phyloP scores from a whole-genome alignment of 1,140 invertebrate species.

The Diploscapter pachys region DNA sequence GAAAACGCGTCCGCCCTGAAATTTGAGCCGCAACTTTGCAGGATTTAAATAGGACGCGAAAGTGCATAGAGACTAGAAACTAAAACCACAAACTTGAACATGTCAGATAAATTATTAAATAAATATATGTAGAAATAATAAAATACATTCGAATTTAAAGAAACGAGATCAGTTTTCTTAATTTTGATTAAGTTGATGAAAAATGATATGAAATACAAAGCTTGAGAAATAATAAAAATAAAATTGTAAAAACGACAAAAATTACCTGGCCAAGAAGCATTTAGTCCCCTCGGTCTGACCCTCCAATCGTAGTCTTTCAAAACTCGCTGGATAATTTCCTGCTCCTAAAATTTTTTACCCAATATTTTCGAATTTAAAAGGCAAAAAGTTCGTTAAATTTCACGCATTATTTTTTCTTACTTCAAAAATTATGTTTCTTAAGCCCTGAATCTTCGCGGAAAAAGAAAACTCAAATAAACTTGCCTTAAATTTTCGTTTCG shows the following conservation, averaged over 20 bases:
- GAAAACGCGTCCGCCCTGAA: too few species aligned
- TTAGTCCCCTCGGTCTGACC: conserved; percentile 50
- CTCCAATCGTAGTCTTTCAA: conserved; percentile 58
- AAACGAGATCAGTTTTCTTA: too few species aligned
- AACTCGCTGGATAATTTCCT: conserved; percentile 55
- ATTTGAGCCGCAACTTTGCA: too few species aligned
- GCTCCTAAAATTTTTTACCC: not conserved
- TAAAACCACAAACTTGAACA: not conserved
- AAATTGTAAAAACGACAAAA: conserved; percentile 25
- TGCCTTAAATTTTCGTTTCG: conserved; percentile 55
- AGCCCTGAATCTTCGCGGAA: too few species aligned
- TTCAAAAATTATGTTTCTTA: too few species aligned
- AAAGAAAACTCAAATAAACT: conserved; percentile 27
- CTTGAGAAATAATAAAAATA: not conserved
- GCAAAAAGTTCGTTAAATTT: too few species aligned
- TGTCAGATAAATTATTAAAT: not conserved
- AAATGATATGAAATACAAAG: not conserved
- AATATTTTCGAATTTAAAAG: too few species aligned
- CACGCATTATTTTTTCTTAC: too few species aligned
- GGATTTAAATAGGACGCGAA: too few species aligned
- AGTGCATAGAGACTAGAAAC: too few species aligned
- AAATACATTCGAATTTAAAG: not conserved
- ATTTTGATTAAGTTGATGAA: not conserved
- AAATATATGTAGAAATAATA: not conserved
- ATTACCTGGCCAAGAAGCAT: conserved; percentile 57